These are phyloP conservation scores for Drosophila nasuta DNA, from an alignment of 1,140 invertebrate genomes.

Conservation along the genomic window DNA sequence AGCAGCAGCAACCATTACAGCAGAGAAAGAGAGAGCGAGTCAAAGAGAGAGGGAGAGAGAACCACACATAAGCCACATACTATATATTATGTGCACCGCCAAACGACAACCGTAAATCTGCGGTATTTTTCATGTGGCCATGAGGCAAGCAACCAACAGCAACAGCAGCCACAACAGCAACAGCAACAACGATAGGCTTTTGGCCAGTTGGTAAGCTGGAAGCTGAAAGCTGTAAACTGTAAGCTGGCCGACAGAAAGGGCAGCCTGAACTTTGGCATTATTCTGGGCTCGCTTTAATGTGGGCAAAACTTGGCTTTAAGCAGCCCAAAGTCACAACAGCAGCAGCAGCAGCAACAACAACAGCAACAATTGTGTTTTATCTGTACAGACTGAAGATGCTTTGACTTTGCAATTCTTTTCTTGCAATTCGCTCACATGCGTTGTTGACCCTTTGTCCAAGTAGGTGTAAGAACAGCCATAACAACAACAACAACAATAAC, in stretches of 20 bases:
- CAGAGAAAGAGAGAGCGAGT: not conserved
- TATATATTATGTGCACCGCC: conserved; percentile 75
- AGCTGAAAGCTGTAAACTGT: conserved; percentile 50
- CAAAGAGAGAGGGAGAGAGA: conserved; percentile 8
- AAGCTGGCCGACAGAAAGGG: conserved; percentile 17
- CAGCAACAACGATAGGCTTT: conserved; percentile 2
- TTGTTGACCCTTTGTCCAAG: conserved; percentile 37
- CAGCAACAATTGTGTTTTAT: not conserved
- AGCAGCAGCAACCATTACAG: conserved; percentile 6
- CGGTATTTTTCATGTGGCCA: conserved; percentile 75
- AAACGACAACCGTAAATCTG: conserved; percentile 80
- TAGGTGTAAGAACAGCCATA: conserved; percentile 8
- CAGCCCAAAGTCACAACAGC: conserved; percentile 7
- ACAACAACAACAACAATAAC: conserved; percentile 3
- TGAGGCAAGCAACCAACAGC: conserved; percentile 29
- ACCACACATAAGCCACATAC: conserved; percentile 56
- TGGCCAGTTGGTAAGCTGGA: conserved; percentile 45
- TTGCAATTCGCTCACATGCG: conserved; percentile 21
- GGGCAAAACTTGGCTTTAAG: conserved; percentile 41
- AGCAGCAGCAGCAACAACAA: no score
- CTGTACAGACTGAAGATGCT: not conserved
- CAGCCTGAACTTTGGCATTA: conserved; percentile 46
- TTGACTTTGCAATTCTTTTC: not conserved
- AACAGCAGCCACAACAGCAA: conserved; percentile 2
- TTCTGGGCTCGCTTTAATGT: conserved; percentile 30